A percentile compares a stretch with the other conserved stretches of the same genome.
phyloP scores from a whole-genome alignment of 2,888 invertebrate species.

The Cryptosula pallasiana region DNA sequence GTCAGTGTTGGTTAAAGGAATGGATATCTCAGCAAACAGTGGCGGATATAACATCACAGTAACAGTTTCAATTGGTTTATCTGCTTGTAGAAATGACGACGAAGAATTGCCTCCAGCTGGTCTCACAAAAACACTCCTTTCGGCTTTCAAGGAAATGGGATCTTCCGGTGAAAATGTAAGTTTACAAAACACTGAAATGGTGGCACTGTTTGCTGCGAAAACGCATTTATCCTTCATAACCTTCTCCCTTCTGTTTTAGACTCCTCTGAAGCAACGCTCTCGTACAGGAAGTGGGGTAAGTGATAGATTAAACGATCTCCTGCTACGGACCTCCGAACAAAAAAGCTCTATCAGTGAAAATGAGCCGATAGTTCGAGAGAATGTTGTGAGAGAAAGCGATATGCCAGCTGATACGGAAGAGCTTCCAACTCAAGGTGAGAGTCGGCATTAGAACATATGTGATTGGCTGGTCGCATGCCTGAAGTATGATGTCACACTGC shows the following conservation, averaged over 20 bases:
- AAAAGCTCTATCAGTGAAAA: neutral
- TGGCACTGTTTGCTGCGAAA: neutral
- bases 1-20: neutral
- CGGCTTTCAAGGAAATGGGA: conserved; percentile 1
- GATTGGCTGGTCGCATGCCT: no score
- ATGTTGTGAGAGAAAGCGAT: conserved; percentile 3
- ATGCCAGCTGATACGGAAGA: neutral
- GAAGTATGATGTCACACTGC: neutral
- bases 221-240: neutral
- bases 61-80: neutral
- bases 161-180: conserved; percentile 9
- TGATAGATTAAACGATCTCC: neutral
- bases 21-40: neutral
- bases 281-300: neutral
- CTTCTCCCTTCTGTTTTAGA: neutral
- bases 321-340: neutral
- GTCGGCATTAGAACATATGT: no score
- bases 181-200: neutral
- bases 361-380: neutral
- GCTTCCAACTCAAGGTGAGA: neutral
- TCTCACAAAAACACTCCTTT: neutral
- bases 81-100: neutral
- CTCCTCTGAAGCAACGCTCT: conserved; percentile 4
- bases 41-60: neutral
- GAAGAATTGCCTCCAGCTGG: conserved; percentile 18